Evolutionary conservation across 2,888 invertebrate genomes (phyloP), one percentile per base, ranked within the genome.

Genomic region (Sthenelais limicola): DNA sequence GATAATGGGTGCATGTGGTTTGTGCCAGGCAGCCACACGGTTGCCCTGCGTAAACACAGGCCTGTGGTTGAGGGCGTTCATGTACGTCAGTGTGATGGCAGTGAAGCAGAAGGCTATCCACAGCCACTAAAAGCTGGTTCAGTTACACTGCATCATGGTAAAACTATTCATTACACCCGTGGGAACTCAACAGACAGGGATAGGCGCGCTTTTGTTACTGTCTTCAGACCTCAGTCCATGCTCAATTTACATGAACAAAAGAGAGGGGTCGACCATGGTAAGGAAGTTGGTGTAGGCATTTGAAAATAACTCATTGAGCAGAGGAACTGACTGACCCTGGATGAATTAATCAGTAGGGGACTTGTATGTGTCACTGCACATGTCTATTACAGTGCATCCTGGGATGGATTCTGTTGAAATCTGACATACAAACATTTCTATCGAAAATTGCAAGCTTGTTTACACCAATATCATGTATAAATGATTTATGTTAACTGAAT

Each of bases 1-100:
- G 82, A 82, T 26, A 83, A 83, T 66, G 83, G 81, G 18, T 82
- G 82, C 49, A 81, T 83, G 82, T 69, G 77, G 47, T 83, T 82
- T 49, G 82, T 82, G 38, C 81, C 81, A 32, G 80, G 83, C 15
- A 68, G 70, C 5, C 73, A 76, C 54, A 26, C 47, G 21, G 24
- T 47, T 38, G 54, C 67, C 0, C 38, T 78, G 12, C 35, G 74
- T 21, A 43, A 54, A 4, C 78, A 78, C 68, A 52, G 66, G 26
- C 72, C 73, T 15, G 77, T 48, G 24, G 33, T 28, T 15, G 72
- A 67, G 9, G 78, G 77, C 3, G 47, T 48, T 26, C 78, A 78
- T 49, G 76, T 78, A 7, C 58, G 74, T 12, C 70, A 62, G 18
- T 78, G 78, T 70, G 67, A 68, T 35, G 73, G 73, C 24, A 49